Conservation (phyloP, 2,888 invertebrate genomes). For the Quadroppia sp. region DNA sequence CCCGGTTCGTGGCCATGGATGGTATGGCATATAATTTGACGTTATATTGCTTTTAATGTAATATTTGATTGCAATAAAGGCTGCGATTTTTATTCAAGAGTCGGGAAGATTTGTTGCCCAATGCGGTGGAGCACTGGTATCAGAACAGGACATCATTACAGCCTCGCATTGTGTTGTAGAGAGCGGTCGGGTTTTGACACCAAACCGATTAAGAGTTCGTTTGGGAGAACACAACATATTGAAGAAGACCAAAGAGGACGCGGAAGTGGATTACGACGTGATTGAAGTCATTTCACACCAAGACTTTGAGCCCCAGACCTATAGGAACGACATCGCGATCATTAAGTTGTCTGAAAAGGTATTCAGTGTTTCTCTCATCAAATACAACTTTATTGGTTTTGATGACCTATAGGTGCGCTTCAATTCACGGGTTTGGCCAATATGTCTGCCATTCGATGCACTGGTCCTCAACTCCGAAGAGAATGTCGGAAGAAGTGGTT, state of each 20-base stretch:
- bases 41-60: constrained; percentile 17
- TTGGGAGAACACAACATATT: constrained; percentile 65
- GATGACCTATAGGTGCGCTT: constrained; percentile 39
- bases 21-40: constrained; percentile 46
- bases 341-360: constrained; percentile 53
- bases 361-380: background rate
- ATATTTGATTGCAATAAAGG: no score
- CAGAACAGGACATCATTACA: constrained; percentile 67
- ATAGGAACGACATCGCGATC: constrained; percentile 73
- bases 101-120: constrained; percentile 43
- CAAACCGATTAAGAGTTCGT: constrained; percentile 57
- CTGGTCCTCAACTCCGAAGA: constrained; percentile 39
- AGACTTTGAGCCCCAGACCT: constrained; percentile 61
- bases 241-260: constrained; percentile 43
- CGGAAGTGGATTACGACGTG: constrained; percentile 44
- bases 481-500: constrained; percentile 41
- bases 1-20: constrained; percentile 51
- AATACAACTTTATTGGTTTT: background rate
- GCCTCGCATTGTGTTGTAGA: constrained; percentile 70
- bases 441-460: constrained; percentile 46
- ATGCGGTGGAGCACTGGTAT: constrained; percentile 69
- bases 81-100: constrained; percentile 45
- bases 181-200: constrained; percentile 28
- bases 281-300: constrained; percentile 64
- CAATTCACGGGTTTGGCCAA: constrained; percentile 41